phyloP scores from a whole-genome alignment of 2,113 vertebrate species.

The Ia io region DNA sequence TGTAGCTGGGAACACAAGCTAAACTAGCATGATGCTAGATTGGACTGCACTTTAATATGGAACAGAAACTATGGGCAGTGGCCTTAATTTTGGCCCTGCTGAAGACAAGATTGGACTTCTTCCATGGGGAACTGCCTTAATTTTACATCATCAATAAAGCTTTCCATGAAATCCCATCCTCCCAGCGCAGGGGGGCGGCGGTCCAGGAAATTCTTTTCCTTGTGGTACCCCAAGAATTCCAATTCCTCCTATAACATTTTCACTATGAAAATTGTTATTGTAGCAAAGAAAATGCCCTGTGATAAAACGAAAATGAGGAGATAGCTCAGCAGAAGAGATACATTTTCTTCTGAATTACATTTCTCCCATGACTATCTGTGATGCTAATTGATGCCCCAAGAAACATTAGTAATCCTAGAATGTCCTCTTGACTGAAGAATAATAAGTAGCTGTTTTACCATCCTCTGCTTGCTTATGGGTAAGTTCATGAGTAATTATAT shows the following conservation, averaged over 20 bases:
- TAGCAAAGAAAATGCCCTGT: not conserved
- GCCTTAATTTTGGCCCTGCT: not conserved
- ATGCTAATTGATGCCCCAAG: not conserved
- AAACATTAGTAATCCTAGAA: not conserved
- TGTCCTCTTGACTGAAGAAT: not conserved
- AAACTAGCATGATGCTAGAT: not conserved
- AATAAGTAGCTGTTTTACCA: not conserved
- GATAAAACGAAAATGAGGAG: not conserved
- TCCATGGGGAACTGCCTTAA: not conserved
- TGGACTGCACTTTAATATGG: not conserved
- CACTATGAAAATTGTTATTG: not conserved
- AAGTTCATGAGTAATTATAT: not conserved
- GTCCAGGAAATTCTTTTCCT: not conserved
- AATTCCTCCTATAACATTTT: not conserved
- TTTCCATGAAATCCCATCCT: not conserved
- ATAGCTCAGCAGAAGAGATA: not conserved
- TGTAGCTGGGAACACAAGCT: not conserved
- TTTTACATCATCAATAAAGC: not conserved
- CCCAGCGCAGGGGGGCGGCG: rapidly evolving
- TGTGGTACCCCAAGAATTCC: not conserved
- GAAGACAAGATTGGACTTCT: not conserved
- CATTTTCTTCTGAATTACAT: not conserved
- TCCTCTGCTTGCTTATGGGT: not conserved
- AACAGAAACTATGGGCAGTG: not conserved
- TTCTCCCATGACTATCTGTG: not conserved